phyloP scores from a whole-genome alignment of 2,888 invertebrate genomes.

The Drosophila rubida region DNA sequence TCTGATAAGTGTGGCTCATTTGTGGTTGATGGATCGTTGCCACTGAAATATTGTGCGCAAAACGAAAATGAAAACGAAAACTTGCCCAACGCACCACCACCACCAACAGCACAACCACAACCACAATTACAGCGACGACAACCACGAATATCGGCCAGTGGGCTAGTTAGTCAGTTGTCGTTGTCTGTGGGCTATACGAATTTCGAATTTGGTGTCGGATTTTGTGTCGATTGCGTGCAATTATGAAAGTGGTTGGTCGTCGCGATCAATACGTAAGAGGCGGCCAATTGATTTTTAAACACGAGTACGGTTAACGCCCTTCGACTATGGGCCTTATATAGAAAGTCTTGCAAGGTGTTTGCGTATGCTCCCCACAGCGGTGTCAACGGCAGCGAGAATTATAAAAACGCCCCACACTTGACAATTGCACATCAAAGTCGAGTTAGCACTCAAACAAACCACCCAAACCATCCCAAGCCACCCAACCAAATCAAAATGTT shows the following conservation, averaged over 20 bases:
- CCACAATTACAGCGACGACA: conserved; percentile 1
- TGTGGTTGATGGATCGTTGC: conserved; percentile 39
- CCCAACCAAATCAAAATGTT: conserved; percentile 71
- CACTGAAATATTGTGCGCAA: conserved; percentile 27
- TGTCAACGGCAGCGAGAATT: conserved; percentile 51
- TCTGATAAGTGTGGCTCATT: conserved; percentile 47
- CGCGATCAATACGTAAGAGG: conserved; percentile 60
- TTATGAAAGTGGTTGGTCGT: conserved; percentile 63
- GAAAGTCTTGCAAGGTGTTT: conserved; percentile 67
- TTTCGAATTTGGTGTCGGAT: conserved; percentile 25
- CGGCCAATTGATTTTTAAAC: conserved; percentile 71
- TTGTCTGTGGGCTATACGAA: background rate
- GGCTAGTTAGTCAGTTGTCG: conserved; percentile 43
- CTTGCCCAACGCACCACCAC: conserved; percentile 55
- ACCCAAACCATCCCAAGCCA: conserved; percentile 9
- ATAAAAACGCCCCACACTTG: conserved; percentile 69
- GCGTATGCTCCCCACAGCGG: conserved; percentile 54
- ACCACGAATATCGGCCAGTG: conserved; percentile 46
- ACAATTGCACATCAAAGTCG: conserved; percentile 60
- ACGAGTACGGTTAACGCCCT: conserved; percentile 51
- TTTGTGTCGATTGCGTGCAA: conserved; percentile 25
- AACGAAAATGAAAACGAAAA: conserved; percentile 54
- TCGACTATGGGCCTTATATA: conserved; percentile 47
- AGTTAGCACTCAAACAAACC: conserved; percentile 58
- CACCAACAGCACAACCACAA: background rate